phyloP scores from a whole-genome alignment of 2,888 invertebrate species.

The Taphrorychus bicolor region DNA sequence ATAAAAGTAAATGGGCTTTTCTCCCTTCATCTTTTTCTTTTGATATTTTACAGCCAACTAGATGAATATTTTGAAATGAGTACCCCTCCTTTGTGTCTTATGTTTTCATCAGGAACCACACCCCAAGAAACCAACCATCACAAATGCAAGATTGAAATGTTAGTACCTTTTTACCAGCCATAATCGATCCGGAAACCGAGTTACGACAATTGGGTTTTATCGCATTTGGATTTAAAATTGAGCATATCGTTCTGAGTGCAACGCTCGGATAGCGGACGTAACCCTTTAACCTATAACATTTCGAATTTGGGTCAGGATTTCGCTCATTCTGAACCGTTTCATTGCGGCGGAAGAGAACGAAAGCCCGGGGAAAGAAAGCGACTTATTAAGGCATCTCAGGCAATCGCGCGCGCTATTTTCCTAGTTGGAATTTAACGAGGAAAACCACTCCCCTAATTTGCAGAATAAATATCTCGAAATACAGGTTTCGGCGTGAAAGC shows the following conservation, averaged over 20 bases:
- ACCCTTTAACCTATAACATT: conserved; percentile 12
- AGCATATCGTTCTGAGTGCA: conserved; percentile 16
- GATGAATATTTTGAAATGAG: too few species aligned
- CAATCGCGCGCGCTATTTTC: not conserved
- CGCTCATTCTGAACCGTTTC: not conserved
- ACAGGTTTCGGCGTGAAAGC: not conserved
- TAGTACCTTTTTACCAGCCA: too few species aligned
- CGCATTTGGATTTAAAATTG: not conserved
- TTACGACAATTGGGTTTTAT: not conserved
- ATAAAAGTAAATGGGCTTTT: too few species aligned
- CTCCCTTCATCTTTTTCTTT: too few species aligned
- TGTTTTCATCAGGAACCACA: too few species aligned
- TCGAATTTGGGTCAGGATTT: conserved; percentile 10
- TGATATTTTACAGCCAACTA: too few species aligned
- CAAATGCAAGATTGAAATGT: too few species aligned
- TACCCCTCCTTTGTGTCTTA: too few species aligned
- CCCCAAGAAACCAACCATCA: too few species aligned
- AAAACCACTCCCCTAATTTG: not conserved
- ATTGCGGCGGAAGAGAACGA: not conserved
- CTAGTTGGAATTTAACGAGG: conserved; percentile 4
- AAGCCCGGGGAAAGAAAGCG: not conserved
- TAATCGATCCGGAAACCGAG: too few species aligned
- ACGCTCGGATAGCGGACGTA: conserved; percentile 16
- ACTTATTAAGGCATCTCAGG: not conserved
- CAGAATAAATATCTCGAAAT: conserved; percentile 1